Evolutionary conservation across 2,113 vertebrate genomes (phyloP), one percentile per base, ranked within the genome.

Genomic region (Bambusicola thoracicus): DNA sequence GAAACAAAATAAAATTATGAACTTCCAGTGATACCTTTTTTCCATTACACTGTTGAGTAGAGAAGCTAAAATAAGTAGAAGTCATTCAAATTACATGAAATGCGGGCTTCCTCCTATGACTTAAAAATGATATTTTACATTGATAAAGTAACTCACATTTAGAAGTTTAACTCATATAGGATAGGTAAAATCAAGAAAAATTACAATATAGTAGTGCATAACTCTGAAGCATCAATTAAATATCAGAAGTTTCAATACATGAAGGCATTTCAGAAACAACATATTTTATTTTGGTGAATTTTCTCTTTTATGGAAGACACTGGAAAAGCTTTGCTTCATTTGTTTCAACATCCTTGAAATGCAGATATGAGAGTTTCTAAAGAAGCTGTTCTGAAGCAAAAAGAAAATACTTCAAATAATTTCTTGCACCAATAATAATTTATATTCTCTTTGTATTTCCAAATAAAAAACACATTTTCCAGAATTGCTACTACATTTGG

Each of bases 281-380:
- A 38, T 69, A 61, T 41, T 41, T 87, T 66, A 19, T 56, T 3
- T 27, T 75, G 14, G 6, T 43, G 46, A 46, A 22, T 49, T 44
- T 86, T 46, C 14, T 73, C 0, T 56, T 81, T 80, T 75, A 18
- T 18, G 56, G 18, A 10, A 67, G 24, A n/a, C 4, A 8, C 4
- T 44, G 10, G 2, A 21, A 58, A 27, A 56, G 2, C 2, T 67
- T 62, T 85, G 25, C 8, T 79, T 82, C 12, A 48, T 76, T 76
- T 72, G 8, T 18, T 49, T 87, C 62, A 51, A 27, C 56, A 41
- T 62, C 24, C 8, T 61, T 89, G 44, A 75, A 81, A 38, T 66
- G 34, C 7, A 63, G 27, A 56, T 1, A 0, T 29, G 2, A 6
- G 17, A 3, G 6, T 67, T 9, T 58, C 2, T 2, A 56, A 67